Evolutionary conservation across 2,888 invertebrate genomes (phyloP).

Genomic region (Pseudococcus viburni): DNA sequence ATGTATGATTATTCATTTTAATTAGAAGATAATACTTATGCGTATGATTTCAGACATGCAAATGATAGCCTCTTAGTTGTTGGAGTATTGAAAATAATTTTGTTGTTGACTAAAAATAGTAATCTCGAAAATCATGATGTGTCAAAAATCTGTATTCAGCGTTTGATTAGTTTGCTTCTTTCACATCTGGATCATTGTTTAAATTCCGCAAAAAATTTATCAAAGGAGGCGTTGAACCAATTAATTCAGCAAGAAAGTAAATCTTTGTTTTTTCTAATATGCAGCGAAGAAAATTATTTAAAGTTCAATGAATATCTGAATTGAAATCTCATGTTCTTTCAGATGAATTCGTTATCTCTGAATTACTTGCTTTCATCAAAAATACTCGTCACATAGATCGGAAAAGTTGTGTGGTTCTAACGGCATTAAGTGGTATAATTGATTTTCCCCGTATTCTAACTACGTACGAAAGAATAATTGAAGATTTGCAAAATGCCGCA

Average conservation of each 20-base stretch:
- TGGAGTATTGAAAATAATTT: slow-evolving; percentile 23
- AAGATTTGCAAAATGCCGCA: slow-evolving; percentile 26
- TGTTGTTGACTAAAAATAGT: neutral
- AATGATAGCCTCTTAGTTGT: slow-evolving; percentile 3
- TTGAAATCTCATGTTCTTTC: neutral
- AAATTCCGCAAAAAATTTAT: slow-evolving; percentile 78
- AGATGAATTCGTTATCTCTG: neutral
- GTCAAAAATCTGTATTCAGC: neutral
- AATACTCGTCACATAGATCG: slow-evolving; percentile 20
- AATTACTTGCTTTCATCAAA: slow-evolving; percentile 17
- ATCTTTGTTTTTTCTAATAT: too few relatives aligned
- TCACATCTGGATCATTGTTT: slow-evolving; percentile 77
- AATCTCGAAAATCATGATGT: neutral
- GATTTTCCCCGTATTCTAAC: neutral
- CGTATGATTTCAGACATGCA: slow-evolving; percentile 17
- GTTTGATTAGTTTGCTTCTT: neutral
- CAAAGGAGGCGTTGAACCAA: slow-evolving; percentile 74
- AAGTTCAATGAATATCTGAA: neutral
- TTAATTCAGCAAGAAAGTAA: slow-evolving; percentile 71
- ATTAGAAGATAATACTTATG: neutral
- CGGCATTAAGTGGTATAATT: neutral
- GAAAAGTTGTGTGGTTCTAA: slow-evolving; percentile 9
- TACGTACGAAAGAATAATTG: neutral
- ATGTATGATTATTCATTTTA: neutral
- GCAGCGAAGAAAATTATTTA: neutral